A percentile compares a stretch with the other conserved stretches of the same genome.
Evolutionary conservation across 2,888 invertebrate genomes (phyloP).

Genomic region (Mythimna ferrago): DNA sequence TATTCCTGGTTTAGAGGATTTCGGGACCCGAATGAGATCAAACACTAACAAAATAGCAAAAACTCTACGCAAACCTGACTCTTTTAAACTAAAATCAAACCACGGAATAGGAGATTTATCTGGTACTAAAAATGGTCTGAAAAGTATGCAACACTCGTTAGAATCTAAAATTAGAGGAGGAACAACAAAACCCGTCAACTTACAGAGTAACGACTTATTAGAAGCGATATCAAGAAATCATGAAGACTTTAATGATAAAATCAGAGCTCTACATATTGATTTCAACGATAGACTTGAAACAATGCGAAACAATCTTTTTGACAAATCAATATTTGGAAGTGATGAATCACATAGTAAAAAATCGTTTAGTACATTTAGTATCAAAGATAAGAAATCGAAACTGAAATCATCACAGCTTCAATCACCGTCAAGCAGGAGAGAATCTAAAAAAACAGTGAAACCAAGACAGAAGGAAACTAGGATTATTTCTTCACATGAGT

Average conservation of each 20-base stretch:
- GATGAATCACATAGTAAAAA: slow-evolving; percentile 29
- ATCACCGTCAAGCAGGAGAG: slow-evolving; percentile 19
- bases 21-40: slow-evolving; percentile 49
- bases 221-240: slow-evolving; percentile 72
- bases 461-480: slow-evolving; percentile 33
- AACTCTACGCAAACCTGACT: slow-evolving; percentile 59
- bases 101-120: slow-evolving; percentile 54
- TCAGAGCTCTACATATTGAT: slow-evolving; percentile 79
- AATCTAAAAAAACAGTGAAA: slow-evolving; percentile 31
- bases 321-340: slow-evolving; percentile 62
- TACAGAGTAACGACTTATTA: slow-evolving; percentile 72
- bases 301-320: slow-evolving; percentile 74
- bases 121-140: slow-evolving; percentile 73
- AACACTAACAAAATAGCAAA: slow-evolving; percentile 60
- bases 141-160: slow-evolving; percentile 73
- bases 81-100: slow-evolving; percentile 42
- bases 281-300: slow-evolving; percentile 79
- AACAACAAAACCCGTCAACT: slow-evolving; percentile 59
- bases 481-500: slow-evolving; percentile 13
- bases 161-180: slow-evolving; percentile 68
- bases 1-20: slow-evolving; percentile 66
- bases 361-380: slow-evolving; percentile 27
- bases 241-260: slow-evolving; percentile 79
- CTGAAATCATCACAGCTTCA: slow-evolving; percentile 14
- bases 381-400: slow-evolving; percentile 26